phyloP scores from a whole-genome alignment of 2,888 invertebrate species.

The Thymelicus sylvestris region DNA sequence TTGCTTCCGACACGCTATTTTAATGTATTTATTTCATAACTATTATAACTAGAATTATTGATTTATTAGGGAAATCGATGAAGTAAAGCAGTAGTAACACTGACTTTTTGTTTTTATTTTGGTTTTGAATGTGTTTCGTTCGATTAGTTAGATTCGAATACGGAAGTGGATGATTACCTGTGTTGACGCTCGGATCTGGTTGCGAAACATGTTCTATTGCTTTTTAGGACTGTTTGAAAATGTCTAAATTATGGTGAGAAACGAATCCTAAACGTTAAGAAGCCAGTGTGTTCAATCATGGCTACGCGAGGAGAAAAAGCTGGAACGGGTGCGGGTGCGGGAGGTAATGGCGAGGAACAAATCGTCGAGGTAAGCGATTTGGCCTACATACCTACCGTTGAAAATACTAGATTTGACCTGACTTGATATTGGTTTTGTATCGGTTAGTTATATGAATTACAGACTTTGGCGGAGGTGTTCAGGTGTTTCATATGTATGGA shows the following conservation, averaged over 20 bases:
- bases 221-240: slow-evolving; percentile 65
- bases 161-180: slow-evolving; percentile 69
- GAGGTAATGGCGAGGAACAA: slow-evolving; percentile 85
- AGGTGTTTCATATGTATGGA: slow-evolving; percentile 99
- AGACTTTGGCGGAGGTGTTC: slow-evolving; percentile 96
- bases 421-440: slow-evolving; percentile 47
- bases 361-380: slow-evolving; percentile 86
- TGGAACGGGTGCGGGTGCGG: slow-evolving; percentile 70
- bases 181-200: slow-evolving; percentile 67
- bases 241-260: slow-evolving; percentile 78
- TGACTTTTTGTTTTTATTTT: slow-evolving; percentile 74
- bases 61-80: slow-evolving; percentile 17
- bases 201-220: slow-evolving; percentile 73
- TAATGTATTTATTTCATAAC: too few species aligned
- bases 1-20: too few species aligned
- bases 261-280: slow-evolving; percentile 59
- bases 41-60: not conserved
- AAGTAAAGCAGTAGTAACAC: slow-evolving; percentile 42
- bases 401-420: slow-evolving; percentile 54
- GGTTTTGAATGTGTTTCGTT: slow-evolving; percentile 48
- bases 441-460: slow-evolving; percentile 57
- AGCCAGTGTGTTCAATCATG: slow-evolving; percentile 67
- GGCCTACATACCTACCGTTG: slow-evolving; percentile 77
- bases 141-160: slow-evolving; percentile 72
- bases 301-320: slow-evolving; percentile 85